These are phyloP conservation scores for Myotis lucifugus DNA, from an alignment of 2,113 vertebrate genomes.

Conservation along the genomic window DNA sequence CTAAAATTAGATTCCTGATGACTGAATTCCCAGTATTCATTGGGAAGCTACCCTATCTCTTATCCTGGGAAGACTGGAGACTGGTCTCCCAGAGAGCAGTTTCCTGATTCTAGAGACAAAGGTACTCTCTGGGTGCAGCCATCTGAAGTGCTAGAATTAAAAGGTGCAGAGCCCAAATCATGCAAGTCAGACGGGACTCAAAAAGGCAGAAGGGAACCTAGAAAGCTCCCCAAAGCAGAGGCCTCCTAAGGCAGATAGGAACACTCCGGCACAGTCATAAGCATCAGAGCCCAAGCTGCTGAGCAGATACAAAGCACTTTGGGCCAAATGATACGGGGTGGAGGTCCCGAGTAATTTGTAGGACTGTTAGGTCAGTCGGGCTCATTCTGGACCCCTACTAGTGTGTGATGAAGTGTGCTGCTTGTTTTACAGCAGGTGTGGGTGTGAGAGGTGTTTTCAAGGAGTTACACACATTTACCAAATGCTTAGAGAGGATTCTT, in stretches of 20 bases:
- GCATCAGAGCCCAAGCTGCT: not conserved
- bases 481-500: not conserved
- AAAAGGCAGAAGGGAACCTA: not conserved
- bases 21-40: not conserved
- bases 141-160: not conserved
- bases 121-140: not conserved
- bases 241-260: not conserved
- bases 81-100: not conserved
- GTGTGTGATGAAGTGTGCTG: not conserved
- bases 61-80: not conserved
- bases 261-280: not conserved
- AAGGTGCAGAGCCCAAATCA: not conserved
- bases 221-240: not conserved
- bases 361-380: not conserved
- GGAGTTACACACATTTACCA: not conserved
- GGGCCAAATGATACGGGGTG: not conserved
- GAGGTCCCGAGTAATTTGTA: not conserved
- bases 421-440: not conserved
- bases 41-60: not conserved
- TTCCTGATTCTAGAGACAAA: not conserved
- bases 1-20: not conserved
- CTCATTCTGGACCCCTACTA: not conserved
- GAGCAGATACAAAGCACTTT: not conserved
- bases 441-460: not conserved
- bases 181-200: not conserved